Base-by-base conservation (phyloP, 2,113 vertebrate genomes). In the Zosterops borbonicus region DNA sequence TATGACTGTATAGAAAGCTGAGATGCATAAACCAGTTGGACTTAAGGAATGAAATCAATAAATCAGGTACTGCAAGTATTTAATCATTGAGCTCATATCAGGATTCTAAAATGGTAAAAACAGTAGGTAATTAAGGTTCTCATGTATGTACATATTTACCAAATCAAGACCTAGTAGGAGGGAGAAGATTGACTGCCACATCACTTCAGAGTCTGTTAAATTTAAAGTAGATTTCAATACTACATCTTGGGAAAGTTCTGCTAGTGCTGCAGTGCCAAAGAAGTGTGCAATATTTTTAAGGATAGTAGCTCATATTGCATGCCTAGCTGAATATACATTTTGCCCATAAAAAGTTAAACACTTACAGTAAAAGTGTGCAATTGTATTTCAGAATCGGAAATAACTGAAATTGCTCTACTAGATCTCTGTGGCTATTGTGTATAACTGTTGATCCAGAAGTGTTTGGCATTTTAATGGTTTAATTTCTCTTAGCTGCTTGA, bases 401-500 rank as follows among this genome's bases (percentile, higher is more conserved):
- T 52, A 1, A 41, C 27, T 84, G 13, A 33, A 80, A 28, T 46
- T 65, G 8, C 41, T 78, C 21, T 59, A 11, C 5, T 39, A 55
- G 33, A 55, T 37, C 8, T 71, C 44, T 82, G 2, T 73, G 33
- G 29, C 8, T 89, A 7, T 20, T 41, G 22, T 52, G 4, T 74
- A n/a, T 52, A 58, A 64, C 24, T 37, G 28, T 52, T 87, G 49
- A n/a, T 70, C 39, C 21, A 80, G 33, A 84, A 58, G 7, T 59
- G 23, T 53, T 4, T 73, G 59, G 14, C 19, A 67, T 91, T 95
- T 95, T 90, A 85, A 86, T 92, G 39, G 85, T 94, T 96, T 94
- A 93, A 83, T 93, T 96, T 90, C 47, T 89, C 52, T 52, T 58
- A 64, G 10, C 60, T 93, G 42, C 53, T 92, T 60, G 29, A 78